Evolutionary conservation across 2,113 vertebrate genomes (phyloP).

Genomic region (Tenebrosternarchus preto): DNA sequence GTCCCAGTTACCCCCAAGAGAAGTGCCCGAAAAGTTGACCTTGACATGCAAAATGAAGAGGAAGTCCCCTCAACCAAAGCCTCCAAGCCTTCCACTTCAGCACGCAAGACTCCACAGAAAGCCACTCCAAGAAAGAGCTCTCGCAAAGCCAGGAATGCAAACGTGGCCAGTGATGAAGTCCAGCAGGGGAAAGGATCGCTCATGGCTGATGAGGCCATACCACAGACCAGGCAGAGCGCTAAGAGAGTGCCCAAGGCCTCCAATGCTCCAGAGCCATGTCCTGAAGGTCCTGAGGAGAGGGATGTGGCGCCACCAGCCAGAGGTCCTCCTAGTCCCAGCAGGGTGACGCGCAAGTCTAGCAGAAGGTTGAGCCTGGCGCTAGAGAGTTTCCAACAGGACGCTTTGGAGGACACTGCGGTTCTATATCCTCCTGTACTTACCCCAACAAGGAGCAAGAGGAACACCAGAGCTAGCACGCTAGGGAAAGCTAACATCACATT

Average conservation of each 20-base stretch:
- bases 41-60: constrained; percentile 22
- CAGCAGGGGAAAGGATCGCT: constrained; percentile 41
- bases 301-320: constrained; percentile 18
- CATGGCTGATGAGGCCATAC: constrained; percentile 48
- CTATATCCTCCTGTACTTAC: constrained; percentile 45
- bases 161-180: constrained; percentile 43
- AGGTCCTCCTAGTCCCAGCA: constrained; percentile 58
- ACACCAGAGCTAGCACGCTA: constrained; percentile 48
- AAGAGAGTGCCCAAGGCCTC: constrained; percentile 54
- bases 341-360: constrained; percentile 68
- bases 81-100: constrained; percentile 48
- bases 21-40: constrained; percentile 64
- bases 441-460: constrained; percentile 68
- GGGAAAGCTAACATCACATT: constrained; percentile 25
- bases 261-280: background rate
- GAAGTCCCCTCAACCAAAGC: constrained; percentile 25
- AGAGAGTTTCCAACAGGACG: constrained; percentile 65
- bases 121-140: constrained; percentile 64
- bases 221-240: constrained; percentile 61
- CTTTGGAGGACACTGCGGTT: constrained; percentile 60
- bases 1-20: constrained; percentile 66
- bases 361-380: constrained; percentile 59
- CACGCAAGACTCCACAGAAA: constrained; percentile 38
- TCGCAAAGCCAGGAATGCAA: constrained; percentile 48
- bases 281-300: constrained; percentile 41